These are phyloP conservation scores for Salvelinus namaycush DNA, from an alignment of 2,113 vertebrate species.

Conservation along the genomic window DNA sequence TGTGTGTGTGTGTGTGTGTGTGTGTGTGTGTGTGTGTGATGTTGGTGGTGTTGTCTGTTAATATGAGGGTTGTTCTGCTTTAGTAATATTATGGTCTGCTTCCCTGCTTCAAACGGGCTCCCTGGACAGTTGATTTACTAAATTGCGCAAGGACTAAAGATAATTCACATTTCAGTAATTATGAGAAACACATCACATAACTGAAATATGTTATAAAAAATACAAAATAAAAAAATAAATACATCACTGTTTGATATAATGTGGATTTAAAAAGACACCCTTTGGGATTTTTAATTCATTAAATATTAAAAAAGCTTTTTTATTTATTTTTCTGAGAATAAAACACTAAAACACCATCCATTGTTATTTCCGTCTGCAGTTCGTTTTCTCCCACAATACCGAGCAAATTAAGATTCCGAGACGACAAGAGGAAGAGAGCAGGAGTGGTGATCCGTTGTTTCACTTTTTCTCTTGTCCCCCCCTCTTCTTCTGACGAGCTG, in stretches of 20 bases:
- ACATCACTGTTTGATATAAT: conserved; percentile 71
- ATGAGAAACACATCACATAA: conserved; percentile 72
- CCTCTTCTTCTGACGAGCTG: too few relatives aligned
- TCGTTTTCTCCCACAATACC: conserved; percentile 55
- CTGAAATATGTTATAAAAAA: conserved; percentile 65
- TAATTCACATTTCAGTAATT: conserved; percentile 72
- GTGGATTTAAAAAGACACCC: conserved; percentile 72
- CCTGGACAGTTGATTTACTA: conserved; percentile 64
- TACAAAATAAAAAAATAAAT: conserved; percentile 45
- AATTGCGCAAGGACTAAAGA: conserved; percentile 72
- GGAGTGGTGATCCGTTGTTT: conserved; percentile 17
- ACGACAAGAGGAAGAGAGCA: conserved; percentile 49
- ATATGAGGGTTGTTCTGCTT: conserved; percentile 54
- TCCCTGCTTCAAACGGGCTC: conserved; percentile 73
- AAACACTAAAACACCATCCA: conserved; percentile 38
- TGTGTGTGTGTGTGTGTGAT: too few relatives aligned
- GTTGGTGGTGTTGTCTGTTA: conserved; percentile 41
- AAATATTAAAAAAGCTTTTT: conserved; percentile 56
- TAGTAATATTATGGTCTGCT: conserved; percentile 70
- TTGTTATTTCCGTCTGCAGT: background rate
- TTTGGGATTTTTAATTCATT: conserved; percentile 66
- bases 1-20: conserved; percentile 16
- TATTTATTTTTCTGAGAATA: conserved; percentile 60
- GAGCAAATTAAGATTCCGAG: conserved; percentile 64
- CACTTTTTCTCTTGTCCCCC: conserved; percentile 20